Evolutionary conservation across 2,888 invertebrate species (phyloP).

Genomic region (Dinocampus coccinellae): DNA sequence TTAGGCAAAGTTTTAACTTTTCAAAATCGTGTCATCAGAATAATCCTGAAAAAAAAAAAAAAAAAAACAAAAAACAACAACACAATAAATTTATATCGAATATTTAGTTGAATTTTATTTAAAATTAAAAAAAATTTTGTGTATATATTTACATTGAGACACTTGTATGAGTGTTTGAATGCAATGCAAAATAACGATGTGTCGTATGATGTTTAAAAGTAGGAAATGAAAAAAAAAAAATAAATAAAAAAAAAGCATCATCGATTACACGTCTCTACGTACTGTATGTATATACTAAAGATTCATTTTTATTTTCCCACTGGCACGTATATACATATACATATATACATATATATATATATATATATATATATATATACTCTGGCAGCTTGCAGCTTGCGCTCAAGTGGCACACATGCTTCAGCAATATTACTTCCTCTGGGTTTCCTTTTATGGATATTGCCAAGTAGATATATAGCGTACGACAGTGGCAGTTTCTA

Average conservation of each 20-base stretch:
- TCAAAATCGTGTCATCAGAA: neutral
- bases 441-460: slow-evolving; percentile 66
- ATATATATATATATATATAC: neutral
- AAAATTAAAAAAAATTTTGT: neutral
- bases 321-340: neutral
- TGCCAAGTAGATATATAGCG: slow-evolving; percentile 52
- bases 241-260: slow-evolving; percentile 42
- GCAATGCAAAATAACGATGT: neutral
- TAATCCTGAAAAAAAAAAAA: neutral
- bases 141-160: neutral
- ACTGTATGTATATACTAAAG: slow-evolving; percentile 17
- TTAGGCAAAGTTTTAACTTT: neutral
- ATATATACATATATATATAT: slow-evolving; percentile 22
- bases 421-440: slow-evolving; percentile 64
- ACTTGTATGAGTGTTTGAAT: neutral
- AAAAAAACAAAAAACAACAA: neutral
- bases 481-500: slow-evolving; percentile 29
- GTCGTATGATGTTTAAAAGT: slow-evolving; percentile 38
- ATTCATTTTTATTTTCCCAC: slow-evolving; percentile 18
- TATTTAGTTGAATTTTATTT: neutral
- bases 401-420: slow-evolving; percentile 58
- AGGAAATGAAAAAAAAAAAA: slow-evolving; percentile 46
- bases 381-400: slow-evolving; percentile 20
- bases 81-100: neutral
- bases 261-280: slow-evolving; percentile 51